phyloP scores from a whole-genome alignment of 2,888 invertebrate genomes.

The Tridacna crocea region DNA sequence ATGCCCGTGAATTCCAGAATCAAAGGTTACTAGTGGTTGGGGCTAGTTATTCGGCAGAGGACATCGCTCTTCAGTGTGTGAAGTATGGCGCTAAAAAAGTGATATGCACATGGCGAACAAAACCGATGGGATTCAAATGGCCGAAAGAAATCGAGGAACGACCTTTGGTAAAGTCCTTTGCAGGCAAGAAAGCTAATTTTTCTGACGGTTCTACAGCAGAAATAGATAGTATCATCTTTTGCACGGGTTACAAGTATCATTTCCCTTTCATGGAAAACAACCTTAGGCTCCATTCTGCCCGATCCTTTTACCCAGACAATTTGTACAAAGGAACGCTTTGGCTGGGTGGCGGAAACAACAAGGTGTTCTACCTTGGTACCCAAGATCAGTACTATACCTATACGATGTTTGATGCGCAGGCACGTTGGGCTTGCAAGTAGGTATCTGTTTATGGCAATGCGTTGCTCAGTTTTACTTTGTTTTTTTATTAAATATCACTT shows the following conservation, averaged over 20 bases:
- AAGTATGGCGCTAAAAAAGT: conserved; percentile 46
- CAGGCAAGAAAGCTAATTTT: conserved; percentile 39
- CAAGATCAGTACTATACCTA: conserved; percentile 54
- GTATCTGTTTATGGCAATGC: conserved; percentile 4
- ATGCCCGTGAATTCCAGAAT: conserved; percentile 40
- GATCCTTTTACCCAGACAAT: conserved; percentile 32
- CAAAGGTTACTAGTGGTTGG: conserved; percentile 46
- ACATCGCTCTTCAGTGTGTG: conserved; percentile 45
- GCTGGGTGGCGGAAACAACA: conserved; percentile 46
- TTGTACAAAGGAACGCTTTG: conserved; percentile 50
- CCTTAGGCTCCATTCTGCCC: conserved; percentile 20
- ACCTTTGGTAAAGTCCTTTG: conserved; percentile 39
- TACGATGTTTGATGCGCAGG: conserved; percentile 59
- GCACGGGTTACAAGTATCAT: conserved; percentile 41
- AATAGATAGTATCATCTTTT: conserved; percentile 47
- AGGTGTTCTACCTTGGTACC: conserved; percentile 48
- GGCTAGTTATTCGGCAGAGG: conserved; percentile 48
- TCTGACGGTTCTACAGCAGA: conserved; percentile 53
- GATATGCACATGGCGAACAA: conserved; percentile 39
- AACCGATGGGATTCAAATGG: conserved; percentile 57
- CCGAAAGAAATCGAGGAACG: conserved; percentile 51
- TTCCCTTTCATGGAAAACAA: conserved; percentile 39
- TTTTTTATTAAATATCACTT: no score
- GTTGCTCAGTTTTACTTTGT: no score
- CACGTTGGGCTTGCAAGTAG: conserved; percentile 47